These are phyloP conservation scores for Megaptera novaeangliae DNA, from an alignment of 2,113 vertebrate genomes.

Conservation along the genomic window DNA sequence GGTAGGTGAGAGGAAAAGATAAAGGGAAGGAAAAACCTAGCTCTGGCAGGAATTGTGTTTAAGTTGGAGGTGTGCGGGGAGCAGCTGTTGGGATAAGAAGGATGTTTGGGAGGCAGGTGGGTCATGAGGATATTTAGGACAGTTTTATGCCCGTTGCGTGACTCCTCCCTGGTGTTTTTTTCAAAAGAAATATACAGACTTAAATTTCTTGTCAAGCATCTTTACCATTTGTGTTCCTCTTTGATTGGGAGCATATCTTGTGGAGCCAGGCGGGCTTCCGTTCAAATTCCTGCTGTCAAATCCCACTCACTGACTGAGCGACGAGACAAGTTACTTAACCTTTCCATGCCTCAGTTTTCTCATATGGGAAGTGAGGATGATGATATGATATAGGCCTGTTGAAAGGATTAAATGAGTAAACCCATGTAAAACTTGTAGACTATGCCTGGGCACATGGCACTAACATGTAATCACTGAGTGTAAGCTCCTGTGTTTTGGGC, in stretches of 20 bases:
- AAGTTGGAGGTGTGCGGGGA: background rate
- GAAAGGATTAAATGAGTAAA: background rate
- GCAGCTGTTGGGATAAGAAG: background rate
- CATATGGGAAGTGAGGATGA: background rate
- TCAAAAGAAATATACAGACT: background rate
- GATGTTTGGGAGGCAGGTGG: background rate
- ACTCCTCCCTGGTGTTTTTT: background rate
- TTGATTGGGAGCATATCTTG: background rate
- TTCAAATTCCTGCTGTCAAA: background rate
- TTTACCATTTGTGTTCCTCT: background rate
- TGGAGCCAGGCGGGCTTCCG: background rate
- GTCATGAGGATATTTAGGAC: background rate
- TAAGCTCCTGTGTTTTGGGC: background rate
- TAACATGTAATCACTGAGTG: background rate
- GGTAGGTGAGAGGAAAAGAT: background rate
- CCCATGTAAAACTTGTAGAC: background rate
- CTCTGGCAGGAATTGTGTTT: background rate
- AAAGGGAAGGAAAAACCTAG: background rate
- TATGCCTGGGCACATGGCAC: background rate
- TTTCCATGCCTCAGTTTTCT: background rate
- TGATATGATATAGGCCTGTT: background rate
- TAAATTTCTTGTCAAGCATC: background rate
- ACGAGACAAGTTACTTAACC: background rate
- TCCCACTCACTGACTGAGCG: background rate
- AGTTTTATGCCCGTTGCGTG: background rate